Base-by-base conservation (phyloP, 2,888 invertebrate genomes). In the Papilio gigon region DNA sequence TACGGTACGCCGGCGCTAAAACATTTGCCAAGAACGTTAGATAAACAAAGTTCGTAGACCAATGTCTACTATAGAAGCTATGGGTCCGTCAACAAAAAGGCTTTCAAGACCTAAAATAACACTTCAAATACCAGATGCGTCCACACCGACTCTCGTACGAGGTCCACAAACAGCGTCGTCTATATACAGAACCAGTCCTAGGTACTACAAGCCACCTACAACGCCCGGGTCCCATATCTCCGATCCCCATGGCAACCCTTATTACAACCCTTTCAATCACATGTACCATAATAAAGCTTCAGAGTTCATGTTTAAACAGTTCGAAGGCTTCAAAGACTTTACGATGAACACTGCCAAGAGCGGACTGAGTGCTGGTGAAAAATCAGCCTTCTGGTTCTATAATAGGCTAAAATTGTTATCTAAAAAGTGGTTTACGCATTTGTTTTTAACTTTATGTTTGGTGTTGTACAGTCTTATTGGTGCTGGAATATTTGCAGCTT, bases 381-480 rank as follows among this genome's bases (percentile, higher is more conserved):
- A 96, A 83, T 93, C 94, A 70, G 96, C 96, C 0, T 95, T 95
- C 76, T 96, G 96, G 94, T 87, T 96, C 71, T 96, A 96, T 82
- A 95, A 95, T 73, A 96, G 95, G 90, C 92, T 97, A 72, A 94
- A 95, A 79, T 89, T 94, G 67, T 94, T 95, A 90, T 97, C 97
- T 1, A 95, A 94, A 78, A 94, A 94, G 80, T 97, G 97, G 97
- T 97, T 98, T 82, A 97, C 97, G 44, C 97, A 98, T 87, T 94
- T 97, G 71, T 97, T 97, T 84, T 93, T 98, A 78, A 94, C 96
- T 77, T 82, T 96, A 76, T 94, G 97, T 76, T 93, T 98, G 71
- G 88, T 95, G 66, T 84, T 95, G 65, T 98, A 97, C 85, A 97
- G 96, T 77, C 90, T 96, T 70, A 94, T 96, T 35, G 98, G 98